Percentiles rank a stretch among this genome's conserved stretches.
phyloP scores from a whole-genome alignment of 2,888 invertebrate species.

The Junonia oenone region DNA sequence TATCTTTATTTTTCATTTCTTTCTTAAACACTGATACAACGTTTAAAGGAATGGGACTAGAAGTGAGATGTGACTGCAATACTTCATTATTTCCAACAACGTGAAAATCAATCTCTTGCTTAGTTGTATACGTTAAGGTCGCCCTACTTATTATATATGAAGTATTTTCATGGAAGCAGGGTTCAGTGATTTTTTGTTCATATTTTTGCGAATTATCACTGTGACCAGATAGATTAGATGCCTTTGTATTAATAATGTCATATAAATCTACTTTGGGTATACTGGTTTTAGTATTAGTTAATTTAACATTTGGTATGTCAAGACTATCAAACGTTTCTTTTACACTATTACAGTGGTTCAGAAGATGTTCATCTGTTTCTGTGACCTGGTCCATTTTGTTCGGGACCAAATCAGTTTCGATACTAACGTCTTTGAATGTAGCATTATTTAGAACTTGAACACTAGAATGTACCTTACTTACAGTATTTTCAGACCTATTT shows the following conservation, averaged over 20 bases:
- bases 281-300: constrained; percentile 53
- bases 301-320: constrained; percentile 64
- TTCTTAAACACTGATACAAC: constrained; percentile 62
- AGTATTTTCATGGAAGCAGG: constrained; percentile 41
- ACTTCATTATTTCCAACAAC: constrained; percentile 50
- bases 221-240: constrained; percentile 1
- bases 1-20: constrained; percentile 33
- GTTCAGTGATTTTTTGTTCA: constrained; percentile 37
- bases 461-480: constrained; percentile 32
- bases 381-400: constrained; percentile 41
- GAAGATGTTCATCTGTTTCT: constrained; percentile 40
- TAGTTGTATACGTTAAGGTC: constrained; percentile 62
- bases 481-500: constrained; percentile 19
- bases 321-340: constrained; percentile 56
- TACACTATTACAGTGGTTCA: constrained; percentile 40
- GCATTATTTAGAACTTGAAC: constrained; percentile 37
- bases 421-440: constrained; percentile 37
- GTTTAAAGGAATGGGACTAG: constrained; percentile 61
- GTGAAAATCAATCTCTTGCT: constrained; percentile 63
- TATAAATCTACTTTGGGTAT: constrained; percentile 43
- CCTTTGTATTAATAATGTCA: constrained; percentile 41
- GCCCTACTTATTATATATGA: constrained; percentile 61
- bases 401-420: constrained; percentile 42
- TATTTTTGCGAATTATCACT: constrained; percentile 37
- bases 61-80: constrained; percentile 33